A percentile compares a stretch with the other conserved stretches of the same genome.
Evolutionary conservation across 2,113 vertebrate species (phyloP).

Genomic region (Saguinus imperator): DNA sequence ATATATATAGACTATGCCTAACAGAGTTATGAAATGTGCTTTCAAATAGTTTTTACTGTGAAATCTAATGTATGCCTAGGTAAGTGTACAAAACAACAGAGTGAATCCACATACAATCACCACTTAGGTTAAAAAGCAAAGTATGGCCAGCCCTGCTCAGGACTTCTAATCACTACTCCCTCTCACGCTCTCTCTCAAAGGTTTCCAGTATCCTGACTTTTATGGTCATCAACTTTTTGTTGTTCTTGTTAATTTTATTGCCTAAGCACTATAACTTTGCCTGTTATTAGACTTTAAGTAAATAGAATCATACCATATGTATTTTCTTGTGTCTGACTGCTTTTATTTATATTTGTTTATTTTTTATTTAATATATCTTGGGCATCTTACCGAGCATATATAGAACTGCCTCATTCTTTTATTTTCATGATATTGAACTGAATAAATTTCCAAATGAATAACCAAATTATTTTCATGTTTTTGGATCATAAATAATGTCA

Average conservation of each 20-base stretch:
- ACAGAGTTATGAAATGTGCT: background rate
- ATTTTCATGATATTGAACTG: background rate
- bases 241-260: constrained; percentile 21
- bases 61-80: constrained; percentile 3
- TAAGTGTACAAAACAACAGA: background rate
- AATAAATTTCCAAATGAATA: background rate
- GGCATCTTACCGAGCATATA: background rate
- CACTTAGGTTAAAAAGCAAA: background rate
- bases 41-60: background rate
- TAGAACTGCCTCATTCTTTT: constrained; percentile 16
- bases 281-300: constrained; percentile 11
- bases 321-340: background rate
- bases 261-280: background rate
- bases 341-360: constrained; percentile 24
- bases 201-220: background rate
- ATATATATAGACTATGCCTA: background rate
- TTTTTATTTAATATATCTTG: constrained; percentile 28
- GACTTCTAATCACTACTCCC: too few relatives aligned
- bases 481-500: background rate
- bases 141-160: background rate
- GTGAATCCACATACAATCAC: background rate
- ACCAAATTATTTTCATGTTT: background rate
- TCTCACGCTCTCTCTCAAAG: background rate
- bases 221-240: background rate
- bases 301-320: background rate